Evolutionary conservation across 2,113 vertebrate genomes (phyloP).

Genomic region (Machaerirhynchus nigripectus): DNA sequence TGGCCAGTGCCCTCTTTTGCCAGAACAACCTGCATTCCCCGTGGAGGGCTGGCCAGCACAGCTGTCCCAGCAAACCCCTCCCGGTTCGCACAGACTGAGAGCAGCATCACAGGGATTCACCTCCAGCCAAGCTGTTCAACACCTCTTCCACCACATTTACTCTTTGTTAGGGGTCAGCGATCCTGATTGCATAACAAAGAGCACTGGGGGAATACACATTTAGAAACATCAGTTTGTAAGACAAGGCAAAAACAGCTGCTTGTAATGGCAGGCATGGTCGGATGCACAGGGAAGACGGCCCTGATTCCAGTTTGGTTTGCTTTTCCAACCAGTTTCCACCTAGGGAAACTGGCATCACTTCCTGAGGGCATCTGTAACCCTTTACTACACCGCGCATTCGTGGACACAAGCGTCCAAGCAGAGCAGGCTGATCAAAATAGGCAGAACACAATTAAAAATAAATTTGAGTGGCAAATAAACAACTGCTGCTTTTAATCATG

Average conservation of each 20-base stretch:
- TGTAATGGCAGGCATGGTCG: neutral
- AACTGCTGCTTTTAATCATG: slow-evolving; percentile 19
- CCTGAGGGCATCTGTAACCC: neutral
- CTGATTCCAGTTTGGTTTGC: neutral
- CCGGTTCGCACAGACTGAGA: neutral
- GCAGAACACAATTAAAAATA: neutral
- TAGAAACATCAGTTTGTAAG: neutral
- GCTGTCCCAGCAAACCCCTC: neutral
- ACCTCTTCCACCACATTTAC: neutral
- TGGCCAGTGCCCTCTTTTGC: neutral
- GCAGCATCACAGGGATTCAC: neutral
- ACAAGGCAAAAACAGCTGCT: neutral
- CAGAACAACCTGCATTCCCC: neutral
- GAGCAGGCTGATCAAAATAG: neutral
- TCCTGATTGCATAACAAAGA: neutral
- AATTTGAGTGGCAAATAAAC: neutral
- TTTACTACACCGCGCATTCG: neutral
- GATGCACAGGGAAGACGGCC: neutral
- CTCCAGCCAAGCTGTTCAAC: neutral
- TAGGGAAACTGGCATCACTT: neutral
- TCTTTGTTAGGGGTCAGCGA: neutral
- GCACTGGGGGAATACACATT: neutral
- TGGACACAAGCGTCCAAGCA: neutral
- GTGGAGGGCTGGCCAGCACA: neutral
- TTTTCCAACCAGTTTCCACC: neutral